Evolutionary conservation across 2,797 vertebrate species (phyloP), one percentile per base, ranked within the genome.

Genomic region (Thamnophis elegans): DNA sequence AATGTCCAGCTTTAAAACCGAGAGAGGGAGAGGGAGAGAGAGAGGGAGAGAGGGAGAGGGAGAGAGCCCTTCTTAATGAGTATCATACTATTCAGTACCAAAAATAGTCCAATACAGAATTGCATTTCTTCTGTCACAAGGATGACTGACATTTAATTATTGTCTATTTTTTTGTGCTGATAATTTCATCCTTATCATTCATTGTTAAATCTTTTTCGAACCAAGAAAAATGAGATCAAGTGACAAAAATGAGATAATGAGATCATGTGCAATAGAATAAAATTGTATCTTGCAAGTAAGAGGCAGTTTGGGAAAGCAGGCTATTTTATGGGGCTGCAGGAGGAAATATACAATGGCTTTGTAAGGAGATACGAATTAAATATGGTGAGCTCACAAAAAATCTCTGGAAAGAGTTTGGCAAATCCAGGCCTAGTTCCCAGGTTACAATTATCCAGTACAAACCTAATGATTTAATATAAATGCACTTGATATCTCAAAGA

Each of bases 141-240:
- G 94, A 95, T 98, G 98, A 98, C 97, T 98, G 97, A 97, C 97
- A 97, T 97, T 97, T 98, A 98, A 98, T 98, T 98, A 98, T 97
- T 97, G 96, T 98, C 96, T 97, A 95, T 97, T 97, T 89, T 62
- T 98, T 97, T 95, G 96, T 97, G 95, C 96, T 97, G 97, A 98
- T 97, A 98, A 97, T 97, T 97, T 97, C 95, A 96, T 97, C 97
- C 97, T 98, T 97, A 97, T 97, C 96, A 95, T 96, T 97, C 93
- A 91, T 96, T 97, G 96, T 97, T 97, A 97, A 97, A 97, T 94
- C 96, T 97, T 97, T 97, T 93, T 96, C 96, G 96, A 97, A 97
- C 94, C 96, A 95, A 96, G 97, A 97, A 97, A 98, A 97, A 97
- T 92, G 92, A 97, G 97, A 97, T 97, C 93, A 92, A 97, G 96